These are phyloP conservation scores for Trachelus troglodyta DNA, from an alignment of 2,888 invertebrate genomes.

Conservation along the genomic window DNA sequence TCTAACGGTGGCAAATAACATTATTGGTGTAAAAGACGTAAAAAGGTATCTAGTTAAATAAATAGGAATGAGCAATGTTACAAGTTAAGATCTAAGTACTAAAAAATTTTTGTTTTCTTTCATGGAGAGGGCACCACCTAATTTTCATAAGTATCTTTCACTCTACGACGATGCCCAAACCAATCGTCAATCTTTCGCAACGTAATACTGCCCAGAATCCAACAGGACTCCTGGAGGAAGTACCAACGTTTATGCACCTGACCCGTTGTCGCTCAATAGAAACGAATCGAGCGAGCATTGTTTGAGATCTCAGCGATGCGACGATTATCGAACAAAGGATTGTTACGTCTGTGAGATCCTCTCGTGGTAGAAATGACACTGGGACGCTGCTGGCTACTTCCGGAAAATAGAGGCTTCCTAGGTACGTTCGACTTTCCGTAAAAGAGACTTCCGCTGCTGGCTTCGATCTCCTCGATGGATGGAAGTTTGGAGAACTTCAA, in stretches of 20 bases:
- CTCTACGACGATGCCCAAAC: neutral
- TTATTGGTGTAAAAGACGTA: slow-evolving; percentile 1
- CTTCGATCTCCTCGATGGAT: slow-evolving; percentile 48
- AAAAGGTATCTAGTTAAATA: slow-evolving; percentile 15
- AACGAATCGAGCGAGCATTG: neutral
- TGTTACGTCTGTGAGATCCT: slow-evolving; percentile 7
- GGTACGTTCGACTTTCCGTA: slow-evolving; percentile 18
- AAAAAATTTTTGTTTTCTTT: neutral
- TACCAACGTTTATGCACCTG: neutral
- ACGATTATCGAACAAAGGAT: slow-evolving; percentile 19
- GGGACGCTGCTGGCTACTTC: slow-evolving; percentile 8
- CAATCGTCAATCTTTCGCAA: neutral
- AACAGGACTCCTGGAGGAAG: neutral
- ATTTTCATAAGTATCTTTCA: neutral
- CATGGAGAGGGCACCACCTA: neutral
- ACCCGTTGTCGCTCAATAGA: neutral
- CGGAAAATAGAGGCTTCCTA: slow-evolving; percentile 5
- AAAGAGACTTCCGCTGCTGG: slow-evolving; percentile 23
- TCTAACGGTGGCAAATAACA: neutral
- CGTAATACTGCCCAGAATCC: neutral
- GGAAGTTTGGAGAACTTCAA: slow-evolving; percentile 49
- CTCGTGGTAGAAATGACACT: slow-evolving; percentile 18
- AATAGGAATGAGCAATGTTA: slow-evolving; percentile 22
- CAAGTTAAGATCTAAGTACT: neutral
- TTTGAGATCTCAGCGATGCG: slow-evolving; percentile 1